phyloP scores from a whole-genome alignment of 1,140 invertebrate species.

The Latrodectus geometricus region DNA sequence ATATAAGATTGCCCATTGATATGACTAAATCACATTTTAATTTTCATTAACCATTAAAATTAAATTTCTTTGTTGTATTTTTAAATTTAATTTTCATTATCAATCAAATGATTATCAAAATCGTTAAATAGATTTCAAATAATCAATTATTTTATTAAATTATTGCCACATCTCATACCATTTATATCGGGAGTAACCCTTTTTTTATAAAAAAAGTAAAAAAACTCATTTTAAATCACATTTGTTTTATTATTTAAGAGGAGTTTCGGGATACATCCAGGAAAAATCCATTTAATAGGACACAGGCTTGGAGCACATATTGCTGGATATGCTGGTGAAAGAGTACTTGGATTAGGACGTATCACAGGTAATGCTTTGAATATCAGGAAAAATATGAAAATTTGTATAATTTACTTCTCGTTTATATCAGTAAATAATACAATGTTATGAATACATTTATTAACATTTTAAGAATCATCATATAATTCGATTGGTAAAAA shows the following conservation, averaged over 20 bases:
- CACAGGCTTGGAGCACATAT: conserved; percentile 58
- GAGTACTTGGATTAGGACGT: conserved; percentile 56
- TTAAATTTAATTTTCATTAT: not conserved
- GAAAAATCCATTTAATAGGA: conserved; percentile 80
- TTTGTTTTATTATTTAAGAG: not conserved
- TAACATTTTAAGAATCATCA: not conserved
- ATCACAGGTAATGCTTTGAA: conserved; percentile 31
- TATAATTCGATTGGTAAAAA: not conserved
- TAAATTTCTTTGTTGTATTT: no score
- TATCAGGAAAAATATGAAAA: not conserved
- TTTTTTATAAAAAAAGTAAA: not conserved
- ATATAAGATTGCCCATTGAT: no score
- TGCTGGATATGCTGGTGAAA: conserved; percentile 60
- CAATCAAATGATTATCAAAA: not conserved
- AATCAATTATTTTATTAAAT: not conserved
- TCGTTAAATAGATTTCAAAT: not conserved
- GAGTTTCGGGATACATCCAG: not conserved
- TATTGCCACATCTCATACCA: not conserved
- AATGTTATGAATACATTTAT: not conserved
- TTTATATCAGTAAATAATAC: not conserved
- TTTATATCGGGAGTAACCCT: not conserved
- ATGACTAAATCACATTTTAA: no score
- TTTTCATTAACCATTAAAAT: no score
- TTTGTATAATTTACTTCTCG: not conserved
- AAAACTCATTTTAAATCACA: not conserved